These are phyloP conservation scores for Neosilurus mollespiculum DNA, from an alignment of 2,797 vertebrate species.

Conservation along the genomic window DNA sequence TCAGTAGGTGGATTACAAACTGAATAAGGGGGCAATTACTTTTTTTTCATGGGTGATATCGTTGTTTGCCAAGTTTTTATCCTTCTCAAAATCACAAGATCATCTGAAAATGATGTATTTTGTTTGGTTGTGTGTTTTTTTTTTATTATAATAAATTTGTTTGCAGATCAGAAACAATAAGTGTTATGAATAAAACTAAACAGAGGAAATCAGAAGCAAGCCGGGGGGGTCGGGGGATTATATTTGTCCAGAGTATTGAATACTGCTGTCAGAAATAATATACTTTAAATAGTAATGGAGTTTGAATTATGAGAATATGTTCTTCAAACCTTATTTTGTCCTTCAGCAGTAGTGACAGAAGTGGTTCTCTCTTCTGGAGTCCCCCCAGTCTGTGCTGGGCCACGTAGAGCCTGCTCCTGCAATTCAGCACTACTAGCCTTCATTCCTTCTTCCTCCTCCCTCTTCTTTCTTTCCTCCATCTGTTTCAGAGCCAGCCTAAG, in stretches of 20 bases:
- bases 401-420: conserved; percentile 18
- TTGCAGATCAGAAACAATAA: no score
- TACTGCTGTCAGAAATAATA: background rate
- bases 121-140: no score
- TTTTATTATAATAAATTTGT: no score
- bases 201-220: no score
- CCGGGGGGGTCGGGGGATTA: no score
- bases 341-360: background rate
- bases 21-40: no score
- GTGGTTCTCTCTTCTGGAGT: background rate
- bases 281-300: background rate
- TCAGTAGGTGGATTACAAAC: no score
- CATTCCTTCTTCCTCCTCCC: conserved; percentile 64
- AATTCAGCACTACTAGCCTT: background rate
- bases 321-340: conserved; percentile 35
- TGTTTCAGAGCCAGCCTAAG: conserved; percentile 65
- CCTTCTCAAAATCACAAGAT: no score
- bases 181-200: no score
- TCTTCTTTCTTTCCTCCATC: conserved; percentile 71
- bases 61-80: no score
- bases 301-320: background rate
- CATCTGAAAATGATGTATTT: no score
- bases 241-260: background rate
- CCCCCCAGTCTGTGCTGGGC: background rate
- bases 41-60: no score